A percentile compares a stretch with the other conserved stretches of the same genome.
phyloP scores from a whole-genome alignment of 2,888 invertebrate genomes.

The Frankliniella fusca region DNA sequence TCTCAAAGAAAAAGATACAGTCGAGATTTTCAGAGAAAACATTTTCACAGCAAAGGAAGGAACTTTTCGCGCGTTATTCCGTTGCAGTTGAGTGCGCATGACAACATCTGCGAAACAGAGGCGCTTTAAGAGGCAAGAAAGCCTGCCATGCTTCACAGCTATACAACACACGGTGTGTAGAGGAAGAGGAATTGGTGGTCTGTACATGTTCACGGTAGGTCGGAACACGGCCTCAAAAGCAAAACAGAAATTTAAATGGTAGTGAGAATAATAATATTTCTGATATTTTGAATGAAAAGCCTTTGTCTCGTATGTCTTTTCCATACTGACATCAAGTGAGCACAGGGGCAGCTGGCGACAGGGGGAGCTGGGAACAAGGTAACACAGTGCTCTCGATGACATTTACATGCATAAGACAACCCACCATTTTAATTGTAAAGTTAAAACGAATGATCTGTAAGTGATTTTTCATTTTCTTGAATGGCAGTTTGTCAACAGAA shows the following conservation, averaged over 20 bases:
- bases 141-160: background rate
- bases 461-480: too few species aligned
- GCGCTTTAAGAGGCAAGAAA: background rate
- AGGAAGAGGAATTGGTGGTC: background rate
- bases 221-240: background rate
- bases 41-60: too few species aligned
- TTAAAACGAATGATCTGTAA: too few species aligned
- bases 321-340: background rate
- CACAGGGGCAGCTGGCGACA: constrained; percentile 11
- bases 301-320: background rate
- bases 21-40: too few species aligned
- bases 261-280: background rate
- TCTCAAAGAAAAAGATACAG: too few species aligned
- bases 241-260: background rate
- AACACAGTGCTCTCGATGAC: constrained; percentile 16
- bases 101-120: background rate
- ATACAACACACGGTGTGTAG: background rate
- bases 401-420: constrained; percentile 2
- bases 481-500: background rate
- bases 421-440: background rate
- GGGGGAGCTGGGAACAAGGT: background rate
- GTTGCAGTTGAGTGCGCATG: background rate
- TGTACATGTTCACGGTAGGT: background rate
- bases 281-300: background rate
- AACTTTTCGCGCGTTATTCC: too few species aligned